These are phyloP conservation scores for Zosterops pallidus DNA, from an alignment of 2,113 vertebrate genomes.

Conservation along the genomic window DNA sequence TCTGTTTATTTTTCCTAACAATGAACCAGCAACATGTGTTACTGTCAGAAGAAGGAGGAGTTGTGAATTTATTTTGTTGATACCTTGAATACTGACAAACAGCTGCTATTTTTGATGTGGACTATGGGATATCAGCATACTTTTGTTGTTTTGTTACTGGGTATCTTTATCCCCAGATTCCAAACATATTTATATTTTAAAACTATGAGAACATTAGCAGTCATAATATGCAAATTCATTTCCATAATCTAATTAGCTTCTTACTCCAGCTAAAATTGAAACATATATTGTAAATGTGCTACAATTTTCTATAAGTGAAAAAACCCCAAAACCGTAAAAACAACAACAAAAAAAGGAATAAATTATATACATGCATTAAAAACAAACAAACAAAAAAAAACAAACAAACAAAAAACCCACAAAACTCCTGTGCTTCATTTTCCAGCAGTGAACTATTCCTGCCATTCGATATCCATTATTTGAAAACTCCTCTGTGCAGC, in stretches of 20 bases:
- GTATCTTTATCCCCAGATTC: background rate
- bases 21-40: background rate
- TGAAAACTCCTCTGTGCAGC: background rate
- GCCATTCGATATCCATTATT: background rate
- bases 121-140: background rate
- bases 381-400: no score
- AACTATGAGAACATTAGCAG: background rate
- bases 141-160: background rate
- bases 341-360: background rate
- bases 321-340: background rate
- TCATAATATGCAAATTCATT: background rate
- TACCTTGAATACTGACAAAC: background rate
- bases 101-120: background rate
- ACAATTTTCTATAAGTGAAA: background rate
- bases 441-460: background rate
- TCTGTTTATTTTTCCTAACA: background rate
- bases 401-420: no score
- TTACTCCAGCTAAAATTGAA: background rate
- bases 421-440: background rate
- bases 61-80: background rate
- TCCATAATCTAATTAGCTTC: background rate
- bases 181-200: background rate
- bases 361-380: background rate
- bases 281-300: background rate
- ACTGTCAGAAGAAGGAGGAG: background rate